These are phyloP conservation scores for Phrixothrix hirtus DNA, from an alignment of 2,888 invertebrate species.

Conservation along the genomic window DNA sequence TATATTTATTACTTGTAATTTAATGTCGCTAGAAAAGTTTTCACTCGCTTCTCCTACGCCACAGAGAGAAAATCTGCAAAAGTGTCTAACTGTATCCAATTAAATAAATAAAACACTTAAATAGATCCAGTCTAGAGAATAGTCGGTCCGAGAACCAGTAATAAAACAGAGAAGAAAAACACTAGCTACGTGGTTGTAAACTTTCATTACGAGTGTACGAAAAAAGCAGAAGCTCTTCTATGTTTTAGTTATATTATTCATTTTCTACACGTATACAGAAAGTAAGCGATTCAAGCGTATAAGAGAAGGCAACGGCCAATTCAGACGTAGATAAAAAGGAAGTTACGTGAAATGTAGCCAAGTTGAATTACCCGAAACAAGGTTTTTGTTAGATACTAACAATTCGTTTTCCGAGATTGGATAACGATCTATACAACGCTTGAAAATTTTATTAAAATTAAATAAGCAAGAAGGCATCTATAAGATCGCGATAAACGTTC, in stretches of 20 bases:
- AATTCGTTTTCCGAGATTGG: constrained; percentile 32
- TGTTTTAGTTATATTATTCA: constrained; percentile 21
- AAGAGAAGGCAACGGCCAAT: constrained; percentile 9
- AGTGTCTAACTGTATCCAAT: constrained; percentile 39
- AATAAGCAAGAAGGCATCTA: constrained; percentile 16
- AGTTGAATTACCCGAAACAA: constrained; percentile 25
- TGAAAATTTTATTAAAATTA: constrained; percentile 28
- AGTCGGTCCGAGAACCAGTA: constrained; percentile 35
- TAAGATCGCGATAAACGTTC: no score
- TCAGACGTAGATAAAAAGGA: constrained; percentile 22
- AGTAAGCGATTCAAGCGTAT: constrained; percentile 3
- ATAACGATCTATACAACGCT: constrained; percentile 31
- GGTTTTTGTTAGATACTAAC: constrained; percentile 30
- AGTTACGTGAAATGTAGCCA: constrained; percentile 19
- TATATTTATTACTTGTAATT: constrained; percentile 12
- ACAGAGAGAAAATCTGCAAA: constrained; percentile 14
- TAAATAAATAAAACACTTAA: constrained; percentile 45
- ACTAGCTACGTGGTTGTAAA: constrained; percentile 35
- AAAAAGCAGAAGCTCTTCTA: constrained; percentile 22
- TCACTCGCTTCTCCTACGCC: neutral
- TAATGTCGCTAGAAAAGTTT: constrained; percentile 3
- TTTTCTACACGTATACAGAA: constrained; percentile 23
- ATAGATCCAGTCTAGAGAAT: constrained; percentile 39
- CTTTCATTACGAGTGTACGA: constrained; percentile 33
- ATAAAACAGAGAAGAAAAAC: constrained; percentile 32